Base-by-base conservation (phyloP, 1,140 invertebrate species). In the Hormaphis cornu region DNA sequence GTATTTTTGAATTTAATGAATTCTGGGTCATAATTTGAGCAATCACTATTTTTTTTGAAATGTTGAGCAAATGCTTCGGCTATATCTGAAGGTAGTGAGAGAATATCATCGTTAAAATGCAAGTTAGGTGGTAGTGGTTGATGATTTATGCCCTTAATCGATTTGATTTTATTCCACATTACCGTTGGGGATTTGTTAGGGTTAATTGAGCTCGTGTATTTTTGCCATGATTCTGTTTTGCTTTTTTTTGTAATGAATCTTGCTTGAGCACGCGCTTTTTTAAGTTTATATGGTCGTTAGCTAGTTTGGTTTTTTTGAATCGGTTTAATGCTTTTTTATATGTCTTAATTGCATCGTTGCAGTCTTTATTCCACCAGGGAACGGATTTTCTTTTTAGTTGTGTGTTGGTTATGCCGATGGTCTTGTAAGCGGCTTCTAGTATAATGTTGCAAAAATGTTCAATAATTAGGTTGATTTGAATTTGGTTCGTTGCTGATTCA, bases 241-340 rank as follows among this genome's bases (percentile, higher is more conserved):
- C 46, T 50, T 50, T 50, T 50, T 50, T 50, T 50, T 50, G 46
- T 50, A 22, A 50, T 50, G 20, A 50, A 20, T 50, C 20, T 50
- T 50, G 46, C 46, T 22, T 50, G 46, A 20, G 46, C 14, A 24
- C 12, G 46, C 18, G 20, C 16, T 50, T 50, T 50, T 50, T 50
- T 50, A 50, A 20, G 4, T 16, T 24, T 50, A 50, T 50, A 20
- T 50, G 18, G 46, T 50, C 18, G 16, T 50, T 20, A 44, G 3
- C 18, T 14, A 18, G 18, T 44, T 44, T 44, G 42, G 42, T 44
- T 18, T 44, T 44, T 44, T 44, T 44, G 14, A 44, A 44, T 44
- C 18, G 6, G 14, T 44, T 44, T 44, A 44, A 14, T n/a, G 42
- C 12, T 44, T 44, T 44, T 44, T 44, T 44, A 18, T 44, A 44